Base-by-base conservation (phyloP, 2,113 vertebrate genomes). In the Platysteira castanea region DNA sequence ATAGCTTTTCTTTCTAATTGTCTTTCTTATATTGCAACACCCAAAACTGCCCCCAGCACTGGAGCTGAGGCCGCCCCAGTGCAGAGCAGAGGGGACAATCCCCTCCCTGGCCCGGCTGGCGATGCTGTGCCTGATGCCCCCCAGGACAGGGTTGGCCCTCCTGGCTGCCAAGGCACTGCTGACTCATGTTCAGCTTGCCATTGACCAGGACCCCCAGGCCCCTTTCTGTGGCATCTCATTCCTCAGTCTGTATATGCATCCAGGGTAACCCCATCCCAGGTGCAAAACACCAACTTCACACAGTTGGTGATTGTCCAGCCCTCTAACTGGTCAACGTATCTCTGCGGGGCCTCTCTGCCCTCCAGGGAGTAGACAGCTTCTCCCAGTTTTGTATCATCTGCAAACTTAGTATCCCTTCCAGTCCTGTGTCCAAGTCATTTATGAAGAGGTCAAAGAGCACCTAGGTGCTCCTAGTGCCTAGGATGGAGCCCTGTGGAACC, bases 161-260 rank as follows among this genome's bases (percentile, higher is more conserved):
- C 47, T 53, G 39, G 64, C 47, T 61, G 26, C 33, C 84, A 53
- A 54, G 28, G 33, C 63, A 19, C 73, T 77, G 46, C 22, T 69
- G 63, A 1, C 27, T 52, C 53, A 18, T 3, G 27, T 8, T 52
- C 33, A 52, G 0, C 37, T 60, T 27, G 33, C 2, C 31, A 10
- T 1, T 0, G 0, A 12, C 31, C 31, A 33, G 37, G 7, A 33
- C 2, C 3, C 6, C 5, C 18, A 69, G 27, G 6, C 10, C 4
- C 2, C 19, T 53, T 69, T 28, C 63, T 1, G 0, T 7, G 9
- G 7, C 17, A 18, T 61, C 47, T 69, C 14, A 1, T 46, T 63
- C 13, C n/a, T 9, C n/a, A 47, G 20, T 30, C 16, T 26, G 5
- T 17, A 2, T 2, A 1, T 5, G 6, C 9, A 69, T 12, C 6